These are phyloP conservation scores for Cantharis nigra DNA, from an alignment of 2,888 invertebrate genomes.

Conservation along the genomic window DNA sequence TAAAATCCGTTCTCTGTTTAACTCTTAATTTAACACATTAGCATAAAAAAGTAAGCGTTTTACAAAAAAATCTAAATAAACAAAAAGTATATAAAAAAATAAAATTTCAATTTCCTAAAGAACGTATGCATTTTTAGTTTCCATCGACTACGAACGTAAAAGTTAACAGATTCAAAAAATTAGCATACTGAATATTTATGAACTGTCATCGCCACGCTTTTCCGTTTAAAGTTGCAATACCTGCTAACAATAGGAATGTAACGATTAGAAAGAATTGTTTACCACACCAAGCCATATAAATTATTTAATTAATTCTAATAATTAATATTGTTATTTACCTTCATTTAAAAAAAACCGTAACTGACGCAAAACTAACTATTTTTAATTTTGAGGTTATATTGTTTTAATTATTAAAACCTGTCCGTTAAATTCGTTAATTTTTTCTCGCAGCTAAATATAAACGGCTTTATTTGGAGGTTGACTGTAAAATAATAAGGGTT, in stretches of 20 bases:
- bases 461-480: not conserved
- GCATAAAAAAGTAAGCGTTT: not conserved
- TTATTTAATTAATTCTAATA: not conserved
- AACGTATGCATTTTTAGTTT: constrained; percentile 25
- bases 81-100: not conserved
- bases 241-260: constrained; percentile 23
- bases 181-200: constrained; percentile 50
- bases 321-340: not conserved
- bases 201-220: constrained; percentile 36
- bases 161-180: constrained; percentile 42
- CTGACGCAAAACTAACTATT: not conserved
- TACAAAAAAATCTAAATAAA: not conserved
- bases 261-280: constrained; percentile 6
- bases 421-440: not conserved
- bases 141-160: constrained; percentile 31
- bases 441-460: not conserved
- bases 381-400: not conserved
- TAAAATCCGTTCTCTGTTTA: not conserved
- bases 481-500: not conserved
- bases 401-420: not conserved
- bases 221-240: constrained; percentile 28
- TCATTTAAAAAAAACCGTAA: not conserved
- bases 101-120: constrained; percentile 19
- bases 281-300: not conserved
- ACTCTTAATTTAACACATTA: not conserved